Conservation (phyloP, 1,140 invertebrate genomes). For the Idris sp. region DNA sequence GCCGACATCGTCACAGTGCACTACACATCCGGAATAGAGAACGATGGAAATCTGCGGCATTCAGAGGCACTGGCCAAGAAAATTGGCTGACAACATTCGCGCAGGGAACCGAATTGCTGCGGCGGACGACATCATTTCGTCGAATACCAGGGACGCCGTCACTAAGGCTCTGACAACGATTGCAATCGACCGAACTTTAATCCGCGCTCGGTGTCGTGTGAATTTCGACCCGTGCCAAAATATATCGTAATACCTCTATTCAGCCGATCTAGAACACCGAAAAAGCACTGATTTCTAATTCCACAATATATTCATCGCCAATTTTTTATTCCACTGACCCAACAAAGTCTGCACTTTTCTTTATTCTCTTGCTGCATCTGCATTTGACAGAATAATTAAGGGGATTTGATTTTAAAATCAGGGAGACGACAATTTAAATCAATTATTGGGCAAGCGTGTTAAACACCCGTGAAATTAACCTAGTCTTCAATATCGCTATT, state of each 20-base stretch:
- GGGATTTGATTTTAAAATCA: conserved; percentile 21
- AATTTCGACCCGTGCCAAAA: conserved; percentile 46
- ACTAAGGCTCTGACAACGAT: conserved; percentile 54
- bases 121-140: conserved; percentile 64
- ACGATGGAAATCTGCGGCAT: conserved; percentile 78
- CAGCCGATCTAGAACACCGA: conserved; percentile 20
- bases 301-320: conserved; percentile 26
- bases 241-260: conserved; percentile 50
- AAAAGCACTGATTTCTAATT: conserved; percentile 41
- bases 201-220: conserved; percentile 50
- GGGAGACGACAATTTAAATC: conserved; percentile 69
- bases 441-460: conserved; percentile 72
- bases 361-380: conserved; percentile 1
- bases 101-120: conserved; percentile 69
- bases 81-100: conserved; percentile 79
- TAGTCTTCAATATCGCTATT: conserved; percentile 63
- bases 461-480: conserved; percentile 78
- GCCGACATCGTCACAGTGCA: conserved; percentile 64
- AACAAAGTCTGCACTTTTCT: too few species aligned
- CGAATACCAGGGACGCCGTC: conserved; percentile 50
- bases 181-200: conserved; percentile 58
- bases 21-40: conserved; percentile 66
- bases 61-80: conserved; percentile 79
- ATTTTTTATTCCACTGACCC: conserved; percentile 7
- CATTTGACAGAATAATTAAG: conserved; percentile 41